phyloP scores from a whole-genome alignment of 2,113 vertebrate genomes.

The Laticauda colubrina region DNA sequence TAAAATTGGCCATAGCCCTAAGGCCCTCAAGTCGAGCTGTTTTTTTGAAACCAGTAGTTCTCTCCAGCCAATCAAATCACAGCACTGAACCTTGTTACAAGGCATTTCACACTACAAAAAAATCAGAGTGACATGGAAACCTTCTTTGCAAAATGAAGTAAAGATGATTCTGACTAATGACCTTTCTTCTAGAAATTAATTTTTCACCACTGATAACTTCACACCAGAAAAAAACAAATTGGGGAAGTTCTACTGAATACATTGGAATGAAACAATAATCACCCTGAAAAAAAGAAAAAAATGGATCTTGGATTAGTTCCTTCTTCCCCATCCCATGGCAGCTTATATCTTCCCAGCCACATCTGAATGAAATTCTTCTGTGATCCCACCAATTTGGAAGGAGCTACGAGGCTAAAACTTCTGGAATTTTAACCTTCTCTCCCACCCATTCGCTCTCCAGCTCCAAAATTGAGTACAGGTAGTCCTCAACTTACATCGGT shows the following conservation, averaged over 20 bases:
- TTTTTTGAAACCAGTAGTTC: slow-evolving; percentile 76
- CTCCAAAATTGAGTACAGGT: neutral
- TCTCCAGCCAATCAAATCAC: slow-evolving; percentile 77
- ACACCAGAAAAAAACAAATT: slow-evolving; percentile 76
- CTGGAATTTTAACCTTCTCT: neutral
- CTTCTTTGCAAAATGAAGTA: slow-evolving; percentile 77
- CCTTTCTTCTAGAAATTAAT: slow-evolving; percentile 76
- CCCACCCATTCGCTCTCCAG: neutral
- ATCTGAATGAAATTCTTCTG: neutral
- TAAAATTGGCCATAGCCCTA: slow-evolving; percentile 64
- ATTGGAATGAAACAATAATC: neutral
- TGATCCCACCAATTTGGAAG: neutral
- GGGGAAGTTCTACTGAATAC: slow-evolving; percentile 44
- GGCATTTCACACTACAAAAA: slow-evolving; percentile 77
- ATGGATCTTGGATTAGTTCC: neutral
- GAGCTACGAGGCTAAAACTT: neutral
- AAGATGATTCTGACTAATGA: slow-evolving; percentile 82
- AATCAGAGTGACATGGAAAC: slow-evolving; percentile 80
- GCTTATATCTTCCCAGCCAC: neutral
- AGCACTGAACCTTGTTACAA: slow-evolving; percentile 81
- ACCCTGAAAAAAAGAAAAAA: neutral
- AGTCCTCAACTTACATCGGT: neutral
- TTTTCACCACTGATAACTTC: slow-evolving; percentile 76
- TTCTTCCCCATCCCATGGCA: neutral
- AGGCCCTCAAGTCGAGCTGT: slow-evolving; percentile 69